Conservation (phyloP, 2,888 invertebrate species). For the Perizoma affinitatum region DNA sequence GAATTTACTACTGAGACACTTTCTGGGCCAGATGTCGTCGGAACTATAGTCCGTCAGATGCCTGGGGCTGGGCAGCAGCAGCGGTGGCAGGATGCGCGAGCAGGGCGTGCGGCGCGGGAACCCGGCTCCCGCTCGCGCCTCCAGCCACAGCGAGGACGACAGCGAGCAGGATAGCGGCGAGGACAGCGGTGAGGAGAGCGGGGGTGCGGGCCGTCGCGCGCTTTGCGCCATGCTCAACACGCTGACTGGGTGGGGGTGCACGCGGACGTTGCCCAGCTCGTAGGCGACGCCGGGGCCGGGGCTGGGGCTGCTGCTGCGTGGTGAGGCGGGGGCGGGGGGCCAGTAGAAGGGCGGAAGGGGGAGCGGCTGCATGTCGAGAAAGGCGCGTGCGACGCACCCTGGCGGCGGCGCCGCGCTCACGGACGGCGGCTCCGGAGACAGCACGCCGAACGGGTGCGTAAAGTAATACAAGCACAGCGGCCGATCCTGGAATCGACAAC, state of each 20-base stretch:
- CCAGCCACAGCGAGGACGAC: conserved; percentile 63
- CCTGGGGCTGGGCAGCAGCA: conserved; percentile 58
- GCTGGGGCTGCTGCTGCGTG: conserved; percentile 40
- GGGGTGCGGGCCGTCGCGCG: conserved; percentile 42
- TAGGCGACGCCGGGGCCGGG: conserved; percentile 32
- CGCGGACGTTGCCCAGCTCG: conserved; percentile 53
- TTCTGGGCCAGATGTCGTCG: conserved; percentile 61
- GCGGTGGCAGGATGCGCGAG: conserved; percentile 64
- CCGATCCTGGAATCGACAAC: conserved; percentile 56
- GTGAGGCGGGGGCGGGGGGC: conserved; percentile 43
- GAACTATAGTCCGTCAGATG: conserved; percentile 46
- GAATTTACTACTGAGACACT: conserved; percentile 53
- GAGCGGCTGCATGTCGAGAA: conserved; percentile 62
- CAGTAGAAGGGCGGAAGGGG: conserved; percentile 56
- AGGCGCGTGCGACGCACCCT: conserved; percentile 53
- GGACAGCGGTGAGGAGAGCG: conserved; percentile 58
- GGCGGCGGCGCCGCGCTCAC: conserved; percentile 50
- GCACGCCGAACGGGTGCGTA: conserved; percentile 82
- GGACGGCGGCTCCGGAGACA: conserved; percentile 75
- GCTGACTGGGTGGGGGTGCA: conserved; percentile 42
- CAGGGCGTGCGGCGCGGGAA: conserved; percentile 51
- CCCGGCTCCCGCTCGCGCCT: conserved; percentile 48
- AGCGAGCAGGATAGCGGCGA: conserved; percentile 50
- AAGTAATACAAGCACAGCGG: conserved; percentile 84
- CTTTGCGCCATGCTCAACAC: conserved; percentile 46